Conservation (phyloP, 2,888 invertebrate genomes). For the Pachycephus smyrnensis region DNA sequence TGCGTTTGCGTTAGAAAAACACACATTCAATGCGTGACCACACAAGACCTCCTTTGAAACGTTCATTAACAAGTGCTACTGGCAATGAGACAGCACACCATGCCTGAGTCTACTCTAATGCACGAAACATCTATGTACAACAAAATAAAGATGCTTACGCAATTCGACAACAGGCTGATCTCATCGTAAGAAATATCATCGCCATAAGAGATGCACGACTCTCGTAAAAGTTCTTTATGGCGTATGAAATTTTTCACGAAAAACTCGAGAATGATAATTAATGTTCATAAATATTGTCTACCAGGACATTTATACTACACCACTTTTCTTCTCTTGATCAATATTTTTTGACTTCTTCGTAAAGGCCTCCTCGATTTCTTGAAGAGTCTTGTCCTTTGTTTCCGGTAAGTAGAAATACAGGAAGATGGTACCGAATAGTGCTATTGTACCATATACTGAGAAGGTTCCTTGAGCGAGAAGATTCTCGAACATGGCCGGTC, state of each 20-base stretch:
- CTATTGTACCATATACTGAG: slow-evolving; percentile 72
- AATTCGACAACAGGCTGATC: neutral
- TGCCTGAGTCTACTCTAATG: too few species aligned
- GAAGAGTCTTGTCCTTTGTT: slow-evolving; percentile 76
- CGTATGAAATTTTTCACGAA: neutral
- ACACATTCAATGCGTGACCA: neutral
- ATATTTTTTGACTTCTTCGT: slow-evolving; percentile 25
- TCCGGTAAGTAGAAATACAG: slow-evolving; percentile 76
- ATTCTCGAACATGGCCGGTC: slow-evolving; percentile 72
- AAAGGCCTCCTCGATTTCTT: slow-evolving; percentile 76
- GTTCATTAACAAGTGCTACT: neutral
- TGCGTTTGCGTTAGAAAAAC: neutral
- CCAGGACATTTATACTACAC: neutral
- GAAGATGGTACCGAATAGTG: slow-evolving; percentile 71
- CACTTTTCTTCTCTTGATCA: neutral
- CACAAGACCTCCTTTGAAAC: neutral
- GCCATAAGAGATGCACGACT: neutral
- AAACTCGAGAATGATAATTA: neutral
- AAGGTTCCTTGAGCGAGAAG: slow-evolving; percentile 76
- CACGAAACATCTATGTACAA: neutral
- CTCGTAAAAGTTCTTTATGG: neutral
- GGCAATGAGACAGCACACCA: neutral
- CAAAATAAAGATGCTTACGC: neutral
- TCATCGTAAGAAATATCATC: neutral
- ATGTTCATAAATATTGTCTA: neutral